phyloP scores from a whole-genome alignment of 2,113 vertebrate genomes.

The Apodemus sylvaticus region DNA sequence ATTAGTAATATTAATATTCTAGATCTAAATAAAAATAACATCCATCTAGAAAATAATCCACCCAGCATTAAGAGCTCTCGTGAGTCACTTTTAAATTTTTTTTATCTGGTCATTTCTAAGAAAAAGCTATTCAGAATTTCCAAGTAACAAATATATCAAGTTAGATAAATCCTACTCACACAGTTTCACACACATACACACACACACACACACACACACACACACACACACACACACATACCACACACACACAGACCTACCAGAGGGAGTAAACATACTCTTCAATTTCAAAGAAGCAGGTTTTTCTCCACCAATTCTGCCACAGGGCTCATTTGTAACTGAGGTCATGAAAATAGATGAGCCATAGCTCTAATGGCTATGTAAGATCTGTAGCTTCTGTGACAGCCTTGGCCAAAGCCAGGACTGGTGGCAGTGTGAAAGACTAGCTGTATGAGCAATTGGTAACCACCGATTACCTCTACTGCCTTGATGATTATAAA shows the following conservation, averaged over 20 bases:
- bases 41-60: constrained; percentile 40
- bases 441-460: not conserved
- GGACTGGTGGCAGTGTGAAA: not conserved
- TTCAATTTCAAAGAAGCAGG: constrained; percentile 34
- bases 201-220: not conserved
- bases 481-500: constrained; percentile 40
- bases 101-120: constrained; percentile 70
- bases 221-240: not conserved
- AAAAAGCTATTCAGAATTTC: constrained; percentile 69
- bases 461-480: constrained; percentile 35
- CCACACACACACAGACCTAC: not conserved
- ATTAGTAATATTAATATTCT: constrained; percentile 38
- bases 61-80: constrained; percentile 41
- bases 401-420: not conserved
- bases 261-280: not conserved
- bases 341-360: not conserved
- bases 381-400: not conserved
- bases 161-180: constrained; percentile 43
- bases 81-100: constrained; percentile 73
- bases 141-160: constrained; percentile 61
- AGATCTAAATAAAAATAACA: constrained; percentile 64
- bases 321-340: not conserved
- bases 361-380: not conserved
- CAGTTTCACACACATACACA: not conserved
- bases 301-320: not conserved